Evolutionary conservation across 2,888 invertebrate species (phyloP).

Genomic region (Hydropsyche betteni): DNA sequence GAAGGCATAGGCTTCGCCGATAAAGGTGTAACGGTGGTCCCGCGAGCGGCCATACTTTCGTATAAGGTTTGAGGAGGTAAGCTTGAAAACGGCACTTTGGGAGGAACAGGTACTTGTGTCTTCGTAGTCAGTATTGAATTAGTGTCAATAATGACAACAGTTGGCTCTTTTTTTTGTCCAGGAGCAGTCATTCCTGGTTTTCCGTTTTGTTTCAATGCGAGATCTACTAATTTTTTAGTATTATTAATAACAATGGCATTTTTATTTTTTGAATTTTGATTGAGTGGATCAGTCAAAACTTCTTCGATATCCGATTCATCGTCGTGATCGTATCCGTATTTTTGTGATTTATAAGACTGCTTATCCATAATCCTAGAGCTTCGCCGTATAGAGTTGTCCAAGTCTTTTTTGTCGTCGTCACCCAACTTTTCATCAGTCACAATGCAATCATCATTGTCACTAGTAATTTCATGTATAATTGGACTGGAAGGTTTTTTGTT

Average conservation of each 20-base stretch:
- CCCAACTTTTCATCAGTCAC: constrained; percentile 54
- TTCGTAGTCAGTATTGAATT: constrained; percentile 73
- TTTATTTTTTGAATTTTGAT: constrained; percentile 53
- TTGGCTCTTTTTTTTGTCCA: constrained; percentile 73
- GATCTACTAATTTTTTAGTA: constrained; percentile 75
- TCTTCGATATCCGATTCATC: constrained; percentile 74
- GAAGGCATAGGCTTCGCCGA: constrained; percentile 54
- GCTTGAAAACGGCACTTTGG: constrained; percentile 61
- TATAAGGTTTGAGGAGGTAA: constrained; percentile 72
- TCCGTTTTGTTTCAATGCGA: constrained; percentile 62
- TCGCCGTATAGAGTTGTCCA: constrained; percentile 59
- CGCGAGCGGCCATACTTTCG: constrained; percentile 62
- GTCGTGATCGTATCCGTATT: constrained; percentile 62
- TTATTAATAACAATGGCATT: constrained; percentile 73
- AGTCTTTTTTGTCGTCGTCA: constrained; percentile 58
- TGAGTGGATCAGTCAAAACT: constrained; percentile 68
- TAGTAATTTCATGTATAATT: constrained; percentile 61
- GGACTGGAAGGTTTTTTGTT: constrained; percentile 53
- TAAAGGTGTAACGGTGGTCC: constrained; percentile 61
- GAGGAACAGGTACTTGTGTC: constrained; percentile 53
- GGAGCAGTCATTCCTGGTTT: constrained; percentile 62
- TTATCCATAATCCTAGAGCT: constrained; percentile 70
- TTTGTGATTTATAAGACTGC: constrained; percentile 65
- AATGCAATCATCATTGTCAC: constrained; percentile 66
- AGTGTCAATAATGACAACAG: constrained; percentile 81